Conservation (phyloP, 1,140 invertebrate species). For the Drosophila novamexicana region DNA sequence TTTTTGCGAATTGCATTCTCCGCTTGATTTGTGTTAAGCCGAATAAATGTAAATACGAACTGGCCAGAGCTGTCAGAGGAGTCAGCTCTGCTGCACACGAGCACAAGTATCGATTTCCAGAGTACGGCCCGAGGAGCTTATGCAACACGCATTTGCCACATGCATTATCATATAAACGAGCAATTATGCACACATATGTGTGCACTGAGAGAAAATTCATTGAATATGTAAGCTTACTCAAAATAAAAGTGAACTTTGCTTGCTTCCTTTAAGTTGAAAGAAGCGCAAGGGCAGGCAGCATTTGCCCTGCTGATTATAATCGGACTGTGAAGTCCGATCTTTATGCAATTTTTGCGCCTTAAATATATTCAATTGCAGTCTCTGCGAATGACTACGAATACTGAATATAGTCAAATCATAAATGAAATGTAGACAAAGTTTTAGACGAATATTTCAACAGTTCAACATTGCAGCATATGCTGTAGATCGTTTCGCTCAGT, state of each 20-base stretch:
- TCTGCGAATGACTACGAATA: too few species aligned
- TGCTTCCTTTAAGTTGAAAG: too few species aligned
- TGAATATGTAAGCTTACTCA: too few species aligned
- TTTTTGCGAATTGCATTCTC: conserved; percentile 30
- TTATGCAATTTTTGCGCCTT: too few species aligned
- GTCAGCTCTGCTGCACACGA: neutral
- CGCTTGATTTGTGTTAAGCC: conserved; percentile 5
- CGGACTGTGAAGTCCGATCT: too few species aligned
- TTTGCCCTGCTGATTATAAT: too few species aligned
- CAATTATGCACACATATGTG: neutral
- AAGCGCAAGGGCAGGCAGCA: too few species aligned
- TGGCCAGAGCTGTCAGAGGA: neutral
- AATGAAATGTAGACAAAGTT: too few species aligned
- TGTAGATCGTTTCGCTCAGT: neutral
- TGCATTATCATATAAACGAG: neutral
- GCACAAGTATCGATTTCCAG: conserved; percentile 17
- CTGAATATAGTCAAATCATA: too few species aligned
- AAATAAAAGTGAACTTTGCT: too few species aligned
- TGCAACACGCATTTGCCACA: neutral
- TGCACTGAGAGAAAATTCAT: neutral
- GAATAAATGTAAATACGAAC: neutral
- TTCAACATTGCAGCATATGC: neutral
- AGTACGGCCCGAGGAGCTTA: neutral
- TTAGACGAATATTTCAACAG: too few species aligned
- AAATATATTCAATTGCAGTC: too few species aligned